These are phyloP conservation scores for Harlomillsia oculata DNA, from an alignment of 1,140 invertebrate genomes.

Conservation along the genomic window DNA sequence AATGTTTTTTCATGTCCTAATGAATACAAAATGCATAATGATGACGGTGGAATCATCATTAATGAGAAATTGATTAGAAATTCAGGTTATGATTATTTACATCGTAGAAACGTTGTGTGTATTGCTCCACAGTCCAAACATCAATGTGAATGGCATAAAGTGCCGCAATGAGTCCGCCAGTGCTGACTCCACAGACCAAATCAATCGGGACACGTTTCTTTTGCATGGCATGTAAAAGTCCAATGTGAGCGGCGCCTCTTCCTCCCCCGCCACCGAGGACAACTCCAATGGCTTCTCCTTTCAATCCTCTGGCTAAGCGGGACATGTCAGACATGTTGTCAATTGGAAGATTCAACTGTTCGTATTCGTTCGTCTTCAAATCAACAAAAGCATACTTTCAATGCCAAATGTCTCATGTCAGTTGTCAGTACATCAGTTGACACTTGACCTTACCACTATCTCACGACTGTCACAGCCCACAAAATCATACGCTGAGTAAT, in stretches of 20 bases:
- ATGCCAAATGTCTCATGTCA: too few relatives aligned
- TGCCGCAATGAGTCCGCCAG: slow-evolving; percentile 18
- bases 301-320: slow-evolving; percentile 9
- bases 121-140: too few relatives aligned
- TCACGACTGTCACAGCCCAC: not conserved
- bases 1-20: slow-evolving; percentile 5
- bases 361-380: not conserved
- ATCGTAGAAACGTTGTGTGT: too few relatives aligned
- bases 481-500: not conserved
- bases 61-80: too few relatives aligned
- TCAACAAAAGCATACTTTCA: too few relatives aligned
- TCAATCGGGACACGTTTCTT: slow-evolving; percentile 18
- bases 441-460: too few relatives aligned
- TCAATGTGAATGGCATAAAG: too few relatives aligned
- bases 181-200: slow-evolving; percentile 19
- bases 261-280: slow-evolving; percentile 25
- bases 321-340: slow-evolving; percentile 13
- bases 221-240: not conserved
- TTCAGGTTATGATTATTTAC: too few relatives aligned
- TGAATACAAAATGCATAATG: too few relatives aligned
- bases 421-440: too few relatives aligned
- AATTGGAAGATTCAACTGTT: not conserved
- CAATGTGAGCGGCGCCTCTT: slow-evolving; percentile 15
- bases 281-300: slow-evolving; percentile 8
- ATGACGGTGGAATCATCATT: too few relatives aligned